phyloP scores from a whole-genome alignment of 2,888 invertebrate species.

The Athripsodes cinereus region DNA sequence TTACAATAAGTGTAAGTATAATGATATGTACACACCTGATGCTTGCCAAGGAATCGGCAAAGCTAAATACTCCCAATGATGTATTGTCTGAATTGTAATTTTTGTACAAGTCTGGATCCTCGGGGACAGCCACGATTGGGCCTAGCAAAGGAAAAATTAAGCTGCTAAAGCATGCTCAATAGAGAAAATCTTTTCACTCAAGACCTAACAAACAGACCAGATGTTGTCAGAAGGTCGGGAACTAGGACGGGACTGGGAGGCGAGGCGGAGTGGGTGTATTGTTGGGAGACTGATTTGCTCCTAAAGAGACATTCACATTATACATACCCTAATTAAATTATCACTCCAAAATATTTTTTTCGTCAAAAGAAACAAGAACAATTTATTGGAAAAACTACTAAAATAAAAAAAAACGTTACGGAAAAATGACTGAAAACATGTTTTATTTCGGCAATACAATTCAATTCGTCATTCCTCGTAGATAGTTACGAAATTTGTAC shows the following conservation, averaged over 20 bases:
- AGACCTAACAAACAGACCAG: slow-evolving; percentile 18
- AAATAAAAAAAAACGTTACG: too few species aligned
- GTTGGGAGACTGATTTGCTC: slow-evolving; percentile 3
- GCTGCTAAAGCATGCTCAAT: slow-evolving; percentile 16
- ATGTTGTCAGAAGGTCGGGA: slow-evolving; percentile 16
- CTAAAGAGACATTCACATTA: slow-evolving; percentile 1
- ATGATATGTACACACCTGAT: slow-evolving; percentile 19
- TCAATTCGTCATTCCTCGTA: too few species aligned
- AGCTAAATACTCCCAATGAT: slow-evolving; percentile 20
- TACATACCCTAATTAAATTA: too few species aligned
- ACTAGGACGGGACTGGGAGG: slow-evolving; percentile 4
- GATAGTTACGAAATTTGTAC: too few species aligned
- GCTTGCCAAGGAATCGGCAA: slow-evolving; percentile 24
- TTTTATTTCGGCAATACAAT: too few species aligned
- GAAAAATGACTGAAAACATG: too few species aligned
- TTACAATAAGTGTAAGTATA: not conserved
- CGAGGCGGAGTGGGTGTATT: not conserved
- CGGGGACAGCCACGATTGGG: slow-evolving; percentile 8
- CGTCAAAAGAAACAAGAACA: too few species aligned
- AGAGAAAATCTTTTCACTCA: slow-evolving; percentile 7
- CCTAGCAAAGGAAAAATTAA: not conserved
- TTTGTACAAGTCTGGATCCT: not conserved
- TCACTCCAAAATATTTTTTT: too few species aligned
- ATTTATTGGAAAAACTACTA: too few species aligned
- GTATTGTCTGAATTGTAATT: slow-evolving; percentile 22